phyloP scores from a whole-genome alignment of 2,797 vertebrate genomes.

The Tympanoctomys barrerae region DNA sequence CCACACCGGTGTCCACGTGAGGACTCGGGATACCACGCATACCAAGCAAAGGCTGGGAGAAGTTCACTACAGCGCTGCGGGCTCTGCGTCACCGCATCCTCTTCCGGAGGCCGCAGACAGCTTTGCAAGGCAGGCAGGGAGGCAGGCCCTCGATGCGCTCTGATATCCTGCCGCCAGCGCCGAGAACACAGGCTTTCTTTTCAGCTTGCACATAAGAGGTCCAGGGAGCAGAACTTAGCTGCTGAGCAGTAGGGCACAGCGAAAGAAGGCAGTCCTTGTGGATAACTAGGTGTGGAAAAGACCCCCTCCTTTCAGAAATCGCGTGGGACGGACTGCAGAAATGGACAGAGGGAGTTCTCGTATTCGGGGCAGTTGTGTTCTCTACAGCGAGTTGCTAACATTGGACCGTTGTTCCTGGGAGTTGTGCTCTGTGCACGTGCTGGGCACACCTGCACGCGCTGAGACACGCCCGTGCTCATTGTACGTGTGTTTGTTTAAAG shows the following conservation, averaged over 20 bases:
- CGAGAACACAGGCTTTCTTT: background rate
- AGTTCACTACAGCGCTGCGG: background rate
- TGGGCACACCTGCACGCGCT: background rate
- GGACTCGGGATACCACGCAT: background rate
- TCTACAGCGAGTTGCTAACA: background rate
- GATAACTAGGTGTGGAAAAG: background rate
- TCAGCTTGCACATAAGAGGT: background rate
- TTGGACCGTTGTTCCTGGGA: background rate
- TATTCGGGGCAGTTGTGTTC: background rate
- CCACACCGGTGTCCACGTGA: background rate
- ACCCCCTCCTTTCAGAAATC: background rate
- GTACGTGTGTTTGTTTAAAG: background rate
- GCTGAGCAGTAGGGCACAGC: background rate
- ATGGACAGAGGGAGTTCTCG: background rate
- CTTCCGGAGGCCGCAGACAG: background rate
- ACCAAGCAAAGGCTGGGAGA: background rate
- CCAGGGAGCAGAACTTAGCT: background rate
- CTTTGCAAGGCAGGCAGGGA: background rate
- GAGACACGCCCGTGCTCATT: background rate
- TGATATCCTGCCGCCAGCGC: background rate
- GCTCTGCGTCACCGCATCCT: background rate
- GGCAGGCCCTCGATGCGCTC: fast-evolving
- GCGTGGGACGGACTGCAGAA: background rate
- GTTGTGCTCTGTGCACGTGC: background rate
- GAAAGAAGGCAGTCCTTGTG: background rate